Percentiles rank a stretch among this genome's conserved stretches.
These are phyloP conservation scores for Cyclophora albipunctata DNA, from an alignment of 2,888 invertebrate genomes.

Conservation along the genomic window DNA sequence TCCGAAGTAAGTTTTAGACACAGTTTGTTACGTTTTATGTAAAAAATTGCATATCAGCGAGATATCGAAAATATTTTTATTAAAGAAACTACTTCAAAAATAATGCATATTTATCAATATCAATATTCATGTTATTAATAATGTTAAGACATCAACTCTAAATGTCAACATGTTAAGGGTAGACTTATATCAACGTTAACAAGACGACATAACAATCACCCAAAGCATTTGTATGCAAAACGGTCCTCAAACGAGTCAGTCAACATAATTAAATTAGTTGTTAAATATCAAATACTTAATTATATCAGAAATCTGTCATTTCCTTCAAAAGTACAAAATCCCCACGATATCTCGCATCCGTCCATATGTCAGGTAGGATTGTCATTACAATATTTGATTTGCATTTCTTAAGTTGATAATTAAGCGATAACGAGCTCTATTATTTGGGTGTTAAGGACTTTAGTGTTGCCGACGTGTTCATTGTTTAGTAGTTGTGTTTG, in stretches of 20 bases:
- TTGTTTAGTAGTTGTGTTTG: slow-evolving; percentile 29
- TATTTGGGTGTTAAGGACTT: slow-evolving; percentile 15
- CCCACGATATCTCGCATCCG: slow-evolving; percentile 42
- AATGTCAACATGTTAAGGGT: too few relatives aligned
- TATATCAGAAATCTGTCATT: slow-evolving; percentile 35
- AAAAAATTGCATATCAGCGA: too few relatives aligned
- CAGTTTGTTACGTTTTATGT: too few relatives aligned
- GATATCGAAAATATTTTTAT: too few relatives aligned
- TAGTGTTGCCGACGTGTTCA: slow-evolving; percentile 23
- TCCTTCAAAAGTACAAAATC: slow-evolving; percentile 30
- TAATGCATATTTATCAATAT: too few relatives aligned
- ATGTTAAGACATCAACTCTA: too few relatives aligned
- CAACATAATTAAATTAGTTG: slow-evolving; percentile 3
- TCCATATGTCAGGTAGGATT: slow-evolving; percentile 35
- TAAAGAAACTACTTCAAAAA: too few relatives aligned
- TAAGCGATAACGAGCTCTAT: slow-evolving; percentile 28
- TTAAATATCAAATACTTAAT: slow-evolving; percentile 29
- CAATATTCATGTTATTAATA: too few relatives aligned
- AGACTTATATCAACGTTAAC: too few relatives aligned
- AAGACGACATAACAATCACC: too few relatives aligned
- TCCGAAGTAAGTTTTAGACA: too few relatives aligned
- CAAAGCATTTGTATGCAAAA: too few relatives aligned
- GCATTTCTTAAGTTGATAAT: slow-evolving; percentile 2
- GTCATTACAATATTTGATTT: slow-evolving; percentile 16
- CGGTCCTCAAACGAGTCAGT: neutral